Conservation (phyloP, 1,140 invertebrate species). For the Camponotus floridanus region DNA sequence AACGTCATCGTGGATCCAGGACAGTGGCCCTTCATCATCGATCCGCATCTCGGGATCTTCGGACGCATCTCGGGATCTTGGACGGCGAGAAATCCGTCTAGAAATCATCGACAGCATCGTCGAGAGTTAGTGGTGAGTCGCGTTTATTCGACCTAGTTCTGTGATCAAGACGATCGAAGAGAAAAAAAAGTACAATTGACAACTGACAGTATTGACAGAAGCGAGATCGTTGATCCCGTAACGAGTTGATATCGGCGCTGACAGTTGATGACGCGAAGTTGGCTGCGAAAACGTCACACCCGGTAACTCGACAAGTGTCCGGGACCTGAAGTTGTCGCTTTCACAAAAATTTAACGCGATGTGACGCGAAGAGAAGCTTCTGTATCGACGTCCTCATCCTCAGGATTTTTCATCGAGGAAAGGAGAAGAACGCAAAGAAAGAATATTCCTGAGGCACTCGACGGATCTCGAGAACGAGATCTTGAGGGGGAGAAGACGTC, state of each 20-base stretch:
- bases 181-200: not conserved
- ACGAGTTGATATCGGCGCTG: not conserved
- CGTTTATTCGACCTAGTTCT: constrained; percentile 25
- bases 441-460: too few species aligned
- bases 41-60: not conserved
- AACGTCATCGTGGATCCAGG: not conserved
- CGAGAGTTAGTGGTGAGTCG: constrained; percentile 8
- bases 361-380: not conserved
- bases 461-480: too few species aligned
- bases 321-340: not conserved
- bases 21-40: not conserved
- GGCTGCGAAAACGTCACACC: too few species aligned
- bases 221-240: too few species aligned
- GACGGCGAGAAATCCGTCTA: not conserved
- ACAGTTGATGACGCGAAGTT: not conserved
- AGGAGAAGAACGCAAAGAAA: too few species aligned
- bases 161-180: not conserved
- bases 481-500: too few species aligned
- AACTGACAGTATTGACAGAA: too few species aligned
- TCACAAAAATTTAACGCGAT: not conserved
- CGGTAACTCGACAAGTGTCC: too few species aligned
- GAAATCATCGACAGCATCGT: too few species aligned
- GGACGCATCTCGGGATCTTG: too few species aligned
- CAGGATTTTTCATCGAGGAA: too few species aligned
- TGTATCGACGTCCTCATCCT: too few species aligned